Percentiles rank a stretch among this genome's conserved stretches.
Conservation (phyloP, 2,113 vertebrate genomes). For the Miniopterus natalensis region DNA sequence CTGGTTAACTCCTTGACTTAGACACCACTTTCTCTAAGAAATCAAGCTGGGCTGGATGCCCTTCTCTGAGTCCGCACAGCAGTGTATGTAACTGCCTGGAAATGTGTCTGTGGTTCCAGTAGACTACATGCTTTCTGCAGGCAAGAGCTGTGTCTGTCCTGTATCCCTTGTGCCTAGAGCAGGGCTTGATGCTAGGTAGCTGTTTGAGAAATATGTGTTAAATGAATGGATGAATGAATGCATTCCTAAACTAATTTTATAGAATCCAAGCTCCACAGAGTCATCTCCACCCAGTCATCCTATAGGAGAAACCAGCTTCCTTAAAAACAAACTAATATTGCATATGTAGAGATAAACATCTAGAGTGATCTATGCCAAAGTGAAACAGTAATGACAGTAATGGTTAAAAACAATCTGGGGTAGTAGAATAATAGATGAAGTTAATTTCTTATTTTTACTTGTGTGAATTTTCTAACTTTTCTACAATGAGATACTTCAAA, state of each 20-base stretch:
- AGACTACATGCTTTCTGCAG: not conserved
- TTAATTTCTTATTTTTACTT: constrained; percentile 42
- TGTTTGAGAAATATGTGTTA: constrained; percentile 27
- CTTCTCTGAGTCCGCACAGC: not conserved
- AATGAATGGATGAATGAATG: constrained; percentile 34
- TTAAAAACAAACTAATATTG: constrained; percentile 30
- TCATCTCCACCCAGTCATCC: constrained; percentile 1
- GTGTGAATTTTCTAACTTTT: constrained; percentile 29
- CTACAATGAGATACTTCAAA: not conserved
- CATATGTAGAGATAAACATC: not conserved
- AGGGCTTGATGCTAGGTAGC: not conserved
- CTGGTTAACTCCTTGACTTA: constrained; percentile 30
- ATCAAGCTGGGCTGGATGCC: not conserved
- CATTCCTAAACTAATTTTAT: constrained; percentile 42
- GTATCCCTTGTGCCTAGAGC: not conserved
- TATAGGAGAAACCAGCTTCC: not conserved
- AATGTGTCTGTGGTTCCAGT: not conserved
- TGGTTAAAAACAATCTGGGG: not conserved
- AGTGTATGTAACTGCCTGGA: not conserved
- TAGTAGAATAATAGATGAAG: not conserved
- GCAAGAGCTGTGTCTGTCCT: not conserved
- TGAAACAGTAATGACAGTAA: not conserved
- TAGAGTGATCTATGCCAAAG: constrained; percentile 11
- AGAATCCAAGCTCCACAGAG: not conserved
- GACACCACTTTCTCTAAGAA: not conserved